Base-by-base conservation (phyloP, 2,797 vertebrate genomes). In the Myotis pilosus region DNA sequence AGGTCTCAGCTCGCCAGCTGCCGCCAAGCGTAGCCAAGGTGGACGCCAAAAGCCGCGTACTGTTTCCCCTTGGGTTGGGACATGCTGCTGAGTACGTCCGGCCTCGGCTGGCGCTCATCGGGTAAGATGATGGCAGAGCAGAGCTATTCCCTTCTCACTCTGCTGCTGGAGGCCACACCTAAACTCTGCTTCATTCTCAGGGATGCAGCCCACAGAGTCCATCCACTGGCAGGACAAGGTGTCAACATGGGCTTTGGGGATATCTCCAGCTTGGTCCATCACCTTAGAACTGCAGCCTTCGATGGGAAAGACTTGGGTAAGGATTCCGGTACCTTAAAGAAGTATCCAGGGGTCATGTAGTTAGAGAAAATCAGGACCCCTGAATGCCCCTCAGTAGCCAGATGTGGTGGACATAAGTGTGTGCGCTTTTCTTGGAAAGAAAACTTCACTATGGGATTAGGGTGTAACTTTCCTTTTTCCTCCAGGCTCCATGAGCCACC, bases 201-300 rank as follows among this genome's bases (percentile, higher is more conserved):
- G 96, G 99, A 99, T 94, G 99, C 99, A 82, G 99, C 99, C 69
- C 99, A 99, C 98, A 99, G 99, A 96, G 99, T 99, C 91, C 99
- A 99, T 98, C 99, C 99, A 10, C 98, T 99, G 88, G 99, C 99
- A 41, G 99, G 99, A 96, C 99, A 99, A 97, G 99, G 99, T 96
- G 99, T 98, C 96, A 99, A 99, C 98, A 98, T 99, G 98, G 99
- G 99, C 94, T 99, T 99, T 90, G 99, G 99, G 71, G 99, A 99
- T 97, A 98, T 99, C 97, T 98, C 98, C 36, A 99, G 98, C 97
- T 98, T 99, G 98, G 98, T 98, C 28, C 98, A 97, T 97, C 98
- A 99, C 96, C 98, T 99, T 97, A 99, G 99, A 95, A 98, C 98
- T 96, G 99, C 99, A 55, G 99, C 99, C 92, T 99, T 99, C 98